These are phyloP conservation scores for Acanthurus lineatus DNA, from an alignment of 2,797 vertebrate genomes.

Conservation along the genomic window DNA sequence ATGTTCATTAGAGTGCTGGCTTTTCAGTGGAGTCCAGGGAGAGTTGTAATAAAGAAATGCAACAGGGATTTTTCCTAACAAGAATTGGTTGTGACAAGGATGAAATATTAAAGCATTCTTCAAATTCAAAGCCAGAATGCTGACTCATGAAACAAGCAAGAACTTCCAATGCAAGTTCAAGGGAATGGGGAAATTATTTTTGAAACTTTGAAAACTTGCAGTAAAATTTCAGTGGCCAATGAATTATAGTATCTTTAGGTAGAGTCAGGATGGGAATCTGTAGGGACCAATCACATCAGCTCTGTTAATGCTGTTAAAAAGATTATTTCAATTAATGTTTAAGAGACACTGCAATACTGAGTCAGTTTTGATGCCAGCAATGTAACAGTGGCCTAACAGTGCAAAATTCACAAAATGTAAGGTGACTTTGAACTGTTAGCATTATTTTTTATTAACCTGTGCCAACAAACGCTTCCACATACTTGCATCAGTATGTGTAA, in stretches of 20 bases:
- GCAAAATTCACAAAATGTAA: not conserved
- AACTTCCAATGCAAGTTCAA: not conserved
- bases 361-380: not conserved
- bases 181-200: not conserved
- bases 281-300: conserved; percentile 10
- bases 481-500: not conserved
- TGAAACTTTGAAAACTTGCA: not conserved
- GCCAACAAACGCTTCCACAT: not conserved
- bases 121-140: conserved; percentile 6
- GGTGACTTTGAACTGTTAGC: not conserved
- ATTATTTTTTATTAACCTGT: no score
- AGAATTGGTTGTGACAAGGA: conserved; percentile 2
- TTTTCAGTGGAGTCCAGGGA: not conserved
- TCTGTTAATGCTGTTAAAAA: not conserved
- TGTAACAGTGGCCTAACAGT: not conserved
- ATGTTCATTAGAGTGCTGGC: not conserved
- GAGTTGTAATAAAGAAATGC: not conserved
- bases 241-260: not conserved
- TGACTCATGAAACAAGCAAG: not conserved
- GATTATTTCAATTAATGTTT: not conserved
- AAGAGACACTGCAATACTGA: not conserved
- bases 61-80: not conserved
- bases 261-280: not conserved
- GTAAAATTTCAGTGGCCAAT: not conserved
- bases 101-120: not conserved